These are phyloP conservation scores for Gadopsis bispinosus DNA, from an alignment of 2,797 vertebrate species.

Conservation along the genomic window DNA sequence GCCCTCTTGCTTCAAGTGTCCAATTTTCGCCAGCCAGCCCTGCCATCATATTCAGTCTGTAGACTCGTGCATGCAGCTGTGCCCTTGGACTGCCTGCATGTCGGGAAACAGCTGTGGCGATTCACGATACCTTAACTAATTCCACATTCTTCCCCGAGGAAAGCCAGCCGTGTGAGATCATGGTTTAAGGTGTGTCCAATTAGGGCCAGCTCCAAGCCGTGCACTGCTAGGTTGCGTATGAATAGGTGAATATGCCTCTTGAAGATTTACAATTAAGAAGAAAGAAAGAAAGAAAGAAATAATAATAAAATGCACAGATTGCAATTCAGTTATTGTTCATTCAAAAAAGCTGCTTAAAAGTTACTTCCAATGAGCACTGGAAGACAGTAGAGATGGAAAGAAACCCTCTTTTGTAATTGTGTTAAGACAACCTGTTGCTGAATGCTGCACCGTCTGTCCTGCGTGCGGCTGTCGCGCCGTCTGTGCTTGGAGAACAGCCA, in stretches of 20 bases:
- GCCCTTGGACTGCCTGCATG: conserved; percentile 72
- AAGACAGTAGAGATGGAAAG: conserved; percentile 11
- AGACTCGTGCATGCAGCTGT: conserved; percentile 80
- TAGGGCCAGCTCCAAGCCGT: conserved; percentile 53
- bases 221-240: conserved; percentile 16
- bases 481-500: conserved; percentile 32
- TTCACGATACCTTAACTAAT: conserved; percentile 83
- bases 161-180: conserved; percentile 80
- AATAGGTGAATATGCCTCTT: conserved; percentile 9
- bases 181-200: conserved; percentile 82
- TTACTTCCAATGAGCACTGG: neutral
- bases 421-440: conserved; percentile 32
- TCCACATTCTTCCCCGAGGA: conserved; percentile 77
- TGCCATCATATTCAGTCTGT: conserved; percentile 60
- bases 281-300: neutral
- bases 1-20: conserved; percentile 42
- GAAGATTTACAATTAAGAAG: neutral
- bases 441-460: conserved; percentile 18
- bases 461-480: conserved; percentile 1
- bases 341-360: neutral
- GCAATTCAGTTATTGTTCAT: neutral
- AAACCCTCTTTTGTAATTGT: conserved; percentile 10
- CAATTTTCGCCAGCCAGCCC: conserved; percentile 38
- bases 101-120: conserved; percentile 82
- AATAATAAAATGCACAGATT: neutral